Evolutionary conservation across 2,888 invertebrate genomes (phyloP), one percentile per base, ranked within the genome.

Genomic region (Pyrgus malvae): DNA sequence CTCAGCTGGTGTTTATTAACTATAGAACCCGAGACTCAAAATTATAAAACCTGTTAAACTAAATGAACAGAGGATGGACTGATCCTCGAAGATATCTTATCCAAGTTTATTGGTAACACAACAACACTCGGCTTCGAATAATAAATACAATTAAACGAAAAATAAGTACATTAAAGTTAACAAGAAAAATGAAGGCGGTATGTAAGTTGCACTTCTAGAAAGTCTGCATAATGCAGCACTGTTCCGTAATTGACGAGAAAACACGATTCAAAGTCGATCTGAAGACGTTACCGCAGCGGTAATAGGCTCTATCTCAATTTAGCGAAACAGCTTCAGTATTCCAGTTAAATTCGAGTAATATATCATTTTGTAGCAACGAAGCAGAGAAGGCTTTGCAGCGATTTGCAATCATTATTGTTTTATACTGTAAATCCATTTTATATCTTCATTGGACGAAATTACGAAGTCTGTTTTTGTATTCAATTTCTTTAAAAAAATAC

Each of bases 301-400:
- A 62, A 56, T 55, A 56, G 58, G 55, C 58, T 44, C 50, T 49
- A 55, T 46, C 59, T 40, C 48, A 48, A 40, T 48, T 48, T 48
- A 29, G 48, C 19, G 27, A 25, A 48, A 27, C 38, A 12, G 33
- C 46, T 48, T 38, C 72, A 76, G 74, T 69, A 66, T 66, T 57
- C 64, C 65, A 72, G 73, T 74, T 73, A 76, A 75, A 77, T 77
- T 74, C 67, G 60, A 59, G 66, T 61, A 65, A 68, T 67, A 63
- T 64, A 70, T 70, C 66, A 70, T 63, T 65, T 56, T 62, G 60
- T 41, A 23, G 31, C 14, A 74, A 72, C 76, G 76, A 71, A 73
- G 74, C 76, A 74, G 74, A 25, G 14, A 9, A 19, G 5, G 9
- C 29, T 44, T 42, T 29, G 42, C 29, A 8, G 17, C 21, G 12